Evolutionary conservation across 2,888 invertebrate genomes (phyloP), one percentile per base, ranked within the genome.

Genomic region (Aphidius colemani): DNA sequence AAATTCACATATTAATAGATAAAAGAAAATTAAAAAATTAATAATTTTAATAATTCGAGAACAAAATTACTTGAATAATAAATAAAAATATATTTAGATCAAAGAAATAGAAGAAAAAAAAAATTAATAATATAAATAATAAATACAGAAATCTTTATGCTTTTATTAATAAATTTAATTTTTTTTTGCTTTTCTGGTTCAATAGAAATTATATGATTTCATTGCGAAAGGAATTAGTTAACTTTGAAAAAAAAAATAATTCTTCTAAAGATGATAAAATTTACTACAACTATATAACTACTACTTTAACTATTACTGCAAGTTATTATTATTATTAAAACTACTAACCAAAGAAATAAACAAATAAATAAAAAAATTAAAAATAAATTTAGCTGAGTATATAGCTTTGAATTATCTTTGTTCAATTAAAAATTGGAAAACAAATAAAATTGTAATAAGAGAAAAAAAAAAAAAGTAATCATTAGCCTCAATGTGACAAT

Each of bases 121-220:
- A 41, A 11, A 10, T n/a, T n/a, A n/a, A n/a, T n/a, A n/a, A n/a
- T n/a, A 51, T 56, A 53, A 41, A 49, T 45, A 40, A 63, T 43
- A 55, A 65, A 55, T 55, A 63, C 64, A 64, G 68, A 62, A 67
- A 72, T 76, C 71, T 71, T 45, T 69, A 71, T 69, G 75, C 73
- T 73, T 76, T 72, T 70, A 73, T 72, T 75, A 53, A 71, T 63
- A 64, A 53, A 75, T 66, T 74, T 71, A 72, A 74, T 71, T 70
- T 18, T 18, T 18, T 77, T 72, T 76, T 72, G 74, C 74, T 75
- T 76, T 73, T 73, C 75, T 72, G 71, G 71, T 72, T 74, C 74
- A 72, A 74, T 74, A 67, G 59, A 70, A 75, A 66, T 51, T 56
- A 2, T 18, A 18, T 18, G 13, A 18, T 18, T 18, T 68, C 57